These are phyloP conservation scores for Sepiola atlantica DNA, from an alignment of 2,888 invertebrate species.

Conservation along the genomic window DNA sequence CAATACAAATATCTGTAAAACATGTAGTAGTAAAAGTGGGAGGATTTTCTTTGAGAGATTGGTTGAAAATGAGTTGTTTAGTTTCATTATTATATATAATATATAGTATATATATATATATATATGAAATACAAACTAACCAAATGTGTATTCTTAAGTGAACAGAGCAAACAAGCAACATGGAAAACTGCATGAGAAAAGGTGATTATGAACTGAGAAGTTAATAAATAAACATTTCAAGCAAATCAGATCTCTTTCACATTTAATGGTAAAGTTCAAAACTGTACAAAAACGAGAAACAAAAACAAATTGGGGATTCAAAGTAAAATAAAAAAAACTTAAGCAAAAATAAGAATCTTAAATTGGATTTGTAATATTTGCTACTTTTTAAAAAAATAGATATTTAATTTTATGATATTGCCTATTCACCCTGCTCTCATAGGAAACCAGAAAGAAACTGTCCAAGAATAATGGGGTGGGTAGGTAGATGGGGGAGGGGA, in stretches of 20 bases:
- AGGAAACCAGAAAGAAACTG: slow-evolving; percentile 22
- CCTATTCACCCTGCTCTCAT: background rate
- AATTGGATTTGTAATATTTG: slow-evolving; percentile 32
- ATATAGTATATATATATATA: background rate
- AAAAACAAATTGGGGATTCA: background rate
- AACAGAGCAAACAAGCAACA: slow-evolving; percentile 16
- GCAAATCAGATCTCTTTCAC: slow-evolving; percentile 16
- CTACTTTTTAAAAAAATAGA: background rate
- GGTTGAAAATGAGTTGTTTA: background rate
- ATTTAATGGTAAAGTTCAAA: background rate
- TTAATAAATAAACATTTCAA: slow-evolving; percentile 23
- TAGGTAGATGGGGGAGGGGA: background rate
- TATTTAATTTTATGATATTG: background rate
- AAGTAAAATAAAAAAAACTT: background rate
- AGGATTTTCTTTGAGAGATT: background rate
- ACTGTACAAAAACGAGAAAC: background rate
- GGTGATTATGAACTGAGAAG: slow-evolving; percentile 40
- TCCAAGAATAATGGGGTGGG: background rate
- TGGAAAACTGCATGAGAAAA: background rate
- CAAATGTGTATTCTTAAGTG: background rate
- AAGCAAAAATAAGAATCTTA: background rate
- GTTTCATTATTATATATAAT: background rate
- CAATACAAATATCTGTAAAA: background rate
- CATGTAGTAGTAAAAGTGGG: background rate
- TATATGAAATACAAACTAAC: background rate